Conservation (phyloP, 1,140 invertebrate genomes). For the Calosoma granatense region DNA sequence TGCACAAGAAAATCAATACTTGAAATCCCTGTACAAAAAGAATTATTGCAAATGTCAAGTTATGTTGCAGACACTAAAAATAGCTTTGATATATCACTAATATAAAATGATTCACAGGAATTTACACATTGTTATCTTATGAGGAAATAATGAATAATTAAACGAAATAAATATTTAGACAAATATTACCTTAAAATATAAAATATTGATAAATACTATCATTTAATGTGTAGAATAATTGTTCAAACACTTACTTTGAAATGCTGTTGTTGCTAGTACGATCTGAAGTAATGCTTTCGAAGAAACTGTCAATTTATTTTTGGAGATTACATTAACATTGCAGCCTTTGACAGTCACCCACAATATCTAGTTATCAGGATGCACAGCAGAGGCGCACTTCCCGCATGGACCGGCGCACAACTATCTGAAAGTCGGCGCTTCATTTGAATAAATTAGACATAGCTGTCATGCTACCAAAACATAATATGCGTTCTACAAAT, state of each 20-base stretch:
- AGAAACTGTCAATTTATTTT: neutral
- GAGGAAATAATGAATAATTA: no score
- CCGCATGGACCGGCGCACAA: neutral
- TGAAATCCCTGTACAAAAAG: conserved; percentile 5
- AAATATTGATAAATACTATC: no score
- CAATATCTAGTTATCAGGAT: neutral
- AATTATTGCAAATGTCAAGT: neutral
- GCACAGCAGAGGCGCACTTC: neutral
- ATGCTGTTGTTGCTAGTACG: neutral
- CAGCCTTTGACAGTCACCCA: neutral
- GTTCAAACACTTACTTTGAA: neutral
- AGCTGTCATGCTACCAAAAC: no score
- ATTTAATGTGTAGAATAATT: no score
- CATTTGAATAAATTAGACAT: neutral
- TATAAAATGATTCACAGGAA: no score
- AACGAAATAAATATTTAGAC: neutral
- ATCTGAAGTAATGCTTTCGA: neutral
- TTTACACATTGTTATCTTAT: no score
- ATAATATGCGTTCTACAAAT: no score
- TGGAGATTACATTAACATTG: neutral
- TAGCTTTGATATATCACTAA: neutral
- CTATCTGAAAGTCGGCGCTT: neutral
- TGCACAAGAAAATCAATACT: conserved; percentile 9
- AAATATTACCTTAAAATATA: no score
- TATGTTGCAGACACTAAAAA: conserved; percentile 1